These are phyloP conservation scores for Elachura formosa DNA, from an alignment of 2,113 vertebrate species.

Conservation along the genomic window DNA sequence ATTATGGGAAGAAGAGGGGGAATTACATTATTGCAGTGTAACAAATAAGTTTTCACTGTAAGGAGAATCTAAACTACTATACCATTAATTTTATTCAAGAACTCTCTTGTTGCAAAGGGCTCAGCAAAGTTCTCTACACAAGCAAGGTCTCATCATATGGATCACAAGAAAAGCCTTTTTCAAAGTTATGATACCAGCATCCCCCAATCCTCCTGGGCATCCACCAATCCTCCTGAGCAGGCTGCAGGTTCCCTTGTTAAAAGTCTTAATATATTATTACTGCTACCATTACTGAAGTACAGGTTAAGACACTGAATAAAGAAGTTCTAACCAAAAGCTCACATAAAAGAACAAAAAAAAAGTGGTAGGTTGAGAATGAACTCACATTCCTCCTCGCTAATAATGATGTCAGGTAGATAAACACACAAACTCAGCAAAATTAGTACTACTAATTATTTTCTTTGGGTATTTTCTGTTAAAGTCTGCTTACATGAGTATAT, in stretches of 20 bases:
- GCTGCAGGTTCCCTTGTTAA: not conserved
- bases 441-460: not conserved
- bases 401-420: not conserved
- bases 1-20: not conserved
- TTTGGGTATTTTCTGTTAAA: not conserved
- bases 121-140: not conserved
- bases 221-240: not conserved
- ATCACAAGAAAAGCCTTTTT: not conserved
- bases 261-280: not conserved
- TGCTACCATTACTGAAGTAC: not conserved
- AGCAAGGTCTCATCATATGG: not conserved
- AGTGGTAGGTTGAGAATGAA: not conserved
- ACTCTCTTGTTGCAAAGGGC: not conserved
- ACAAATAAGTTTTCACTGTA: not conserved
- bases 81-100: not conserved
- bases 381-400: not conserved
- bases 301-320: not conserved
- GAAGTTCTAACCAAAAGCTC: not conserved
- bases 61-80: not conserved
- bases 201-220: not conserved
- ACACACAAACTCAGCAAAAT: not conserved
- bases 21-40: not conserved
- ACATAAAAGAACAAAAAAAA: not conserved
- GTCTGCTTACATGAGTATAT: fast-evolving
- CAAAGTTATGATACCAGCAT: not conserved